Base-by-base conservation (phyloP, 2,888 invertebrate species). In the Panzeria rudis region DNA sequence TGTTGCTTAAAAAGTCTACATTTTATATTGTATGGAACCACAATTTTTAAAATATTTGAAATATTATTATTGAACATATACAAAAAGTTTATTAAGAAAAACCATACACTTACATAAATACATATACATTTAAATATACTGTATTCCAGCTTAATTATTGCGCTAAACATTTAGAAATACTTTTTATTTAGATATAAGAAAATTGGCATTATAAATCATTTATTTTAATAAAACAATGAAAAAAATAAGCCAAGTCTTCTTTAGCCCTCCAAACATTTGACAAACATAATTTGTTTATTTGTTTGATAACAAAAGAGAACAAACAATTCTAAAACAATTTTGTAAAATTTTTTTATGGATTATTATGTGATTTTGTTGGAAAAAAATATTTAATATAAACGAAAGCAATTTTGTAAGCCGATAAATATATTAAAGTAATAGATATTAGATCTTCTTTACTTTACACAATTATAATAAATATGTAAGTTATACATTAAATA, bases 21-120 rank as follows among this genome's bases (percentile, higher is more conserved):
- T 80, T 80, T 80, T 32, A 15, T 44, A 80, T 80, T 72, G 44
- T 66, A 84, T 76, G 84, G 84, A 84, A 84, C 80, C 71, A 84
- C 72, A 76, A 76, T 84, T 84, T 80, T 80, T 71, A 71, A 84
- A 80, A 84, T 80, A 84, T 84, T 76, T 50, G 23, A 83, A 75
- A 79, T 75, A 79, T 73, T 56, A 71, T 68, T 77, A 83, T 59
- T 69, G 44, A 83, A 77, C 50, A 72, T 72, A 72, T 66, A 82
- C 54, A 52, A 44, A 23, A 44, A 62, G 56, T 32, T n/a, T 41
- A 54, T 66, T 62, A 35, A 54, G n/a, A 25, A 29, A 44, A 1
- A 66, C 20, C 52, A 15, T 64, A 62, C 62, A 71, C 17, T 41
- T 35, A 66, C 23, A 52, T 35, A 59, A 15, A 66, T 38, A 64